These are phyloP conservation scores for Huso huso DNA, from an alignment of 2,797 vertebrate genomes.

Conservation along the genomic window DNA sequence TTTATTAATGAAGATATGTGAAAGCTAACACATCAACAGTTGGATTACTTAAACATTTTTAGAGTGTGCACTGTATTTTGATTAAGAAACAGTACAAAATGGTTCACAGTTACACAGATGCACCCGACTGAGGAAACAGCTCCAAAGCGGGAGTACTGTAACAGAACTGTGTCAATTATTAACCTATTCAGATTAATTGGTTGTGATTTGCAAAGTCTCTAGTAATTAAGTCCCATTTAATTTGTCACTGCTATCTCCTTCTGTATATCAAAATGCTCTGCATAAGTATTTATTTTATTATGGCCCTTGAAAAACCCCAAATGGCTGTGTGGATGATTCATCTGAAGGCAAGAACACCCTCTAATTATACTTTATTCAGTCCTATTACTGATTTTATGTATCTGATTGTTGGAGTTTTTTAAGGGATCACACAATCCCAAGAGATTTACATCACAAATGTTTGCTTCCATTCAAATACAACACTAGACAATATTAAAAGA, in stretches of 20 bases:
- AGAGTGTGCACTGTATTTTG: not conserved
- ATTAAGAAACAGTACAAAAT: not conserved
- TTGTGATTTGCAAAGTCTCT: not conserved
- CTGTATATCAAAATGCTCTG: not conserved
- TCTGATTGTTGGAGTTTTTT: not conserved
- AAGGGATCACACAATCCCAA: not conserved
- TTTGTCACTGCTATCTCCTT: slow-evolving; percentile 1
- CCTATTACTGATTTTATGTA: slow-evolving; percentile 3
- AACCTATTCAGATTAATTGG: slow-evolving; percentile 5
- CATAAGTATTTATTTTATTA: not conserved
- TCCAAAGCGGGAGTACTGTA: not conserved
- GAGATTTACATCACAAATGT: not conserved
- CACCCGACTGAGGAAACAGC: not conserved
- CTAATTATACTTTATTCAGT: slow-evolving; percentile 3
- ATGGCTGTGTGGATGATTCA: slow-evolving; percentile 4
- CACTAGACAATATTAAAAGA: no score
- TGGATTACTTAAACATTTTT: no score
- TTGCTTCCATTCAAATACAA: no score
- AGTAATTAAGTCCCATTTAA: slow-evolving; percentile 5
- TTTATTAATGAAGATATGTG: no score
- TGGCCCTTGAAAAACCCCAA: slow-evolving; percentile 1
- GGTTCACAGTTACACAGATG: not conserved
- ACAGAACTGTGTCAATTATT: not conserved
- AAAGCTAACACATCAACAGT: no score
- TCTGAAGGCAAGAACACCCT: slow-evolving; percentile 3